Conservation (phyloP, 2,113 vertebrate species). For the Rhagologus leucostigma region DNA sequence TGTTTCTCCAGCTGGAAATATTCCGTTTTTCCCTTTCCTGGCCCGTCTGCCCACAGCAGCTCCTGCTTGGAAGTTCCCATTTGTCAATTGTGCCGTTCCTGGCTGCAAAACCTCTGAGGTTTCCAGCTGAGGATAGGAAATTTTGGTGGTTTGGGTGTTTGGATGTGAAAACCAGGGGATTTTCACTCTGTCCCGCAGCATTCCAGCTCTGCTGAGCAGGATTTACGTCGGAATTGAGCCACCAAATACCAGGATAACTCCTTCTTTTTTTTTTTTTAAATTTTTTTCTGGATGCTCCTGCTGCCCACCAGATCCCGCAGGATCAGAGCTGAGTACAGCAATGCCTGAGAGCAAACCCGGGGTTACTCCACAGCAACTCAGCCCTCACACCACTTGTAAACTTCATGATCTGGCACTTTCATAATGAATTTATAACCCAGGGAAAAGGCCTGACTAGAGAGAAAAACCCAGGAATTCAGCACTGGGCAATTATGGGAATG, state of each 20-base stretch:
- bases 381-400: background rate
- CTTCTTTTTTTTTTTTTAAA: background rate
- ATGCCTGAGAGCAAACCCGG: background rate
- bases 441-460: slow-evolving; percentile 1
- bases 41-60: background rate
- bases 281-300: background rate
- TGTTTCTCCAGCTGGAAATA: background rate
- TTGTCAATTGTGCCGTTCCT: background rate
- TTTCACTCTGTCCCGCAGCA: background rate
- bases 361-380: background rate
- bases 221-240: background rate
- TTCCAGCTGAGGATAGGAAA: slow-evolving; percentile 24
- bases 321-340: background rate
- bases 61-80: background rate
- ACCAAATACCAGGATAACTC: background rate
- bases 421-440: slow-evolving; percentile 1
- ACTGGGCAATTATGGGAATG: background rate
- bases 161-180: slow-evolving; percentile 35
- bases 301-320: background rate
- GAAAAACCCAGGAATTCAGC: background rate
- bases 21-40: background rate
- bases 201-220: background rate
- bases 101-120: background rate
- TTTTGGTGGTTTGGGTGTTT: slow-evolving; percentile 11
- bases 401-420: slow-evolving; percentile 6